Evolutionary conservation across 1,140 invertebrate species (phyloP).

Genomic region (Calycopis cecrops): DNA sequence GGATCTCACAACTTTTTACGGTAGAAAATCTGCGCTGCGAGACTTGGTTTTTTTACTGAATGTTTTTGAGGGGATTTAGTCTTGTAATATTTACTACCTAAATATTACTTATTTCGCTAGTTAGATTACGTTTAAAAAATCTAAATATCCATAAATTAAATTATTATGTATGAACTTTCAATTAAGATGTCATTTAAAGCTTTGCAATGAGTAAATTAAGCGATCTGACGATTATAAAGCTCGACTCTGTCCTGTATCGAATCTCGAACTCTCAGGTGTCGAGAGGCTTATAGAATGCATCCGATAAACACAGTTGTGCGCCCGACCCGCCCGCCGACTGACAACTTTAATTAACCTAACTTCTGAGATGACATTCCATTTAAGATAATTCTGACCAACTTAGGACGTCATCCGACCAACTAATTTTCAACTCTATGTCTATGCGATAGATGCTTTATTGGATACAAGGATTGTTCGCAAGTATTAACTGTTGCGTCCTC

Average conservation of each 20-base stretch:
- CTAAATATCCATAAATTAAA: background rate
- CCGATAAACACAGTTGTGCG: background rate
- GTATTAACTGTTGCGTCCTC: constrained; percentile 40
- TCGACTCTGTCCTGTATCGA: background rate
- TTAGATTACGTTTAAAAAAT: background rate
- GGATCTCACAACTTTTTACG: too few species aligned
- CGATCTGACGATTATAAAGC: background rate
- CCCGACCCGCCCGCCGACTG: constrained; percentile 24
- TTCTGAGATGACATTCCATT: constrained; percentile 54
- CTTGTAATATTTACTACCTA: too few species aligned
- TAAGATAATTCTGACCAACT: constrained; percentile 43
- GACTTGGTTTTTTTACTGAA: too few species aligned
- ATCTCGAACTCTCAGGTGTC: background rate
- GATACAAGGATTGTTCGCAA: background rate
- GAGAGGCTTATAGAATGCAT: constrained; percentile 1
- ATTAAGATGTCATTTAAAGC: background rate
- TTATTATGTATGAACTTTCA: background rate
- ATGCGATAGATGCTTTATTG: constrained; percentile 16
- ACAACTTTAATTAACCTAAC: constrained; percentile 63
- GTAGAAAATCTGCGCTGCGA: too few species aligned
- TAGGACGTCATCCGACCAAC: constrained; percentile 7
- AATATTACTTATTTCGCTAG: background rate
- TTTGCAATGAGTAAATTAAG: background rate
- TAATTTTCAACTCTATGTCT: constrained; percentile 24
- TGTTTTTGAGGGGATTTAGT: too few species aligned